Base-by-base conservation (phyloP, 2,113 vertebrate genomes). In the Nycticorax nycticorax region DNA sequence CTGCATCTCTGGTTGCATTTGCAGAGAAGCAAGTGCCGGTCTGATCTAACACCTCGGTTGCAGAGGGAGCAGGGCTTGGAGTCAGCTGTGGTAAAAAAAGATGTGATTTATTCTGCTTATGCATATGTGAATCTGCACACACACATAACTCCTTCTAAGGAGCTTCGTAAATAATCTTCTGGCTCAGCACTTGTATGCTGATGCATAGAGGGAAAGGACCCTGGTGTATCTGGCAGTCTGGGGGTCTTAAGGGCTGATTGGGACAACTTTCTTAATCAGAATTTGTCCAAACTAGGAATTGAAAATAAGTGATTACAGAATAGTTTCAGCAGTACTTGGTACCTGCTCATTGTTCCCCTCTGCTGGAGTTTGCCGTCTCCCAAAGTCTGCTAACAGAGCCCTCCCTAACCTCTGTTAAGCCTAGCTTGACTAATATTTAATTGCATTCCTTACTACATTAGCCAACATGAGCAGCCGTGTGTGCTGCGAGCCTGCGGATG, bases 391-490 rank as follows among this genome's bases (percentile, higher is more conserved):
- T 53, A 35, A 1, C 32, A 56, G n/a, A 75, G 32, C 62, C n/a
- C 16, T 81, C 13, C 26, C 12, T 77, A 33, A 35, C 30, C 41
- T 75, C 57, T 11, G 0, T 30, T 53, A 72, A 75, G 37, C 52
- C 18, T 24, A 8, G 6, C 71, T 10, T 83, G 83, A 24, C 47
- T 83, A 71, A 10, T 48, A 74, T 81, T 67, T 71, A 71, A 67
- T 79, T 67, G 50, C 43, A 24, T 85, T 50, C 27, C 35, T 14
- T 53, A 24, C 37, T 22, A 13, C 4, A 4, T 55, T 10, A 26
- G 77, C n/a, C n/a, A 67, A 19, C 7, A 8, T 28, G 62, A 43
- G 48, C 62, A 60, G 32, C 43, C 2, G 4, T 0, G 0, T 1
- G 9, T 50, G 35, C 59, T 19, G 52, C 1, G 9, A 45, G 28